phyloP scores from a whole-genome alignment of 1,140 invertebrate genomes.

The Apis dorsata region DNA sequence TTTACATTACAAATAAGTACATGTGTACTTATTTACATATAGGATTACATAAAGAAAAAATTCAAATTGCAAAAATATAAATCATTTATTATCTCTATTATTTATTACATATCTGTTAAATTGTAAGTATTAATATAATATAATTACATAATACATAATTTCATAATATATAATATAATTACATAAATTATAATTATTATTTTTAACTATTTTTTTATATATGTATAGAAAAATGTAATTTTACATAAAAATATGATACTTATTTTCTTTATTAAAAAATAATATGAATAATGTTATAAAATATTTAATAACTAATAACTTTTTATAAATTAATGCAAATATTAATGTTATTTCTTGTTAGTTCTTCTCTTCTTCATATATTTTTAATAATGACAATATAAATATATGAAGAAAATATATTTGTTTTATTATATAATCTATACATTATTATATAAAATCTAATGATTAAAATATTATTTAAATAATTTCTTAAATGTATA shows the following conservation, averaged over 20 bases:
- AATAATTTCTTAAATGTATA: conserved; percentile 4
- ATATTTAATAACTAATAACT: neutral
- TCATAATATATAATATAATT: neutral
- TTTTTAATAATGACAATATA: neutral
- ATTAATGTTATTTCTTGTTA: conserved; percentile 5
- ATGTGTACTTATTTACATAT: neutral
- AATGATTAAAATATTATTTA: conserved; percentile 18
- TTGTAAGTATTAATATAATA: conserved; percentile 27
- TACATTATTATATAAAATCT: conserved; percentile 21
- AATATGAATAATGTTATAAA: neutral
- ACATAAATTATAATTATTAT: neutral
- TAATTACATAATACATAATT: conserved; percentile 7
- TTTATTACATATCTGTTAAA: conserved; percentile 29
- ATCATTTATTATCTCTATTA: conserved; percentile 8
- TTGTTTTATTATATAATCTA: neutral
- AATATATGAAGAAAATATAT: conserved; percentile 10
- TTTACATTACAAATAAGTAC: no score
- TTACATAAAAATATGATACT: neutral
- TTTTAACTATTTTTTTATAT: neutral
- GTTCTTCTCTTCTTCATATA: neutral
- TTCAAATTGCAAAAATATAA: conserved; percentile 27
- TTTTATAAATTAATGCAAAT: neutral
- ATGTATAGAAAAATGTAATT: neutral
- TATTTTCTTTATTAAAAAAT: neutral
- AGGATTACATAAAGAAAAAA: neutral